Evolutionary conservation across 2,113 vertebrate species (phyloP), one percentile per base, ranked within the genome.

Genomic region (Rissa tridactyla): DNA sequence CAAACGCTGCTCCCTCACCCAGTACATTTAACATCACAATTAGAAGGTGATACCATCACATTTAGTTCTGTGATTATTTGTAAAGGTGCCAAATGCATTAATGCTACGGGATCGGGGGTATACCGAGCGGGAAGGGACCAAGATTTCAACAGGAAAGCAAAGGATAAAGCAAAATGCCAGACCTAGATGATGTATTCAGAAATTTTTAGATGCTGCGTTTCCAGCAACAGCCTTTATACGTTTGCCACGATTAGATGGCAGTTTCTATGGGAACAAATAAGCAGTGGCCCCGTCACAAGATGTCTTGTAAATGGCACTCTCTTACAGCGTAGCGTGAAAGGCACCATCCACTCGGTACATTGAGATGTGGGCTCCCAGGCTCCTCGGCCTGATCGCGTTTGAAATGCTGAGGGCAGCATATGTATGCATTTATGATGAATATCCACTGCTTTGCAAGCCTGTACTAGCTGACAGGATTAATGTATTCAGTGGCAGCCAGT

Each of bases 251-350:
- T 84, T 34, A 96, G 85, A 77, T 69, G 82, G 94, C 90, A 89
- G 96, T 97, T 97, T 96, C 97, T 93, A 97, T 96, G 96, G 97
- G 95, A 97, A 96, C 97, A 92, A 83, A 89, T 19, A 86, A 87
- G 91, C 92, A 71, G 81, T 9, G 66, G 91, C 94, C 93, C 82
- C 4, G 9, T 66, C 92, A 95, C 88, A 65, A 83, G 71, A 42
- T 38, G 75, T 40, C 95, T 88, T 8, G n/a, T 7, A 40, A 66
- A 27, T 5, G 8, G 76, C 71, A 12, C 81, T 64, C n/a, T 34
- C 57, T 19, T 5, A 47, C 0, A 3, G 75, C 42, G 27, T 3
- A 6, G 49, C 32, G 7, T 4, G 23, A 29, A 10, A 8, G 8
- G 21, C n/a, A 6, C 34, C 52, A 19, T 16, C 47, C 20, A 1